Conservation (phyloP, 2,797 vertebrate species). For the Paguma larvata region DNA sequence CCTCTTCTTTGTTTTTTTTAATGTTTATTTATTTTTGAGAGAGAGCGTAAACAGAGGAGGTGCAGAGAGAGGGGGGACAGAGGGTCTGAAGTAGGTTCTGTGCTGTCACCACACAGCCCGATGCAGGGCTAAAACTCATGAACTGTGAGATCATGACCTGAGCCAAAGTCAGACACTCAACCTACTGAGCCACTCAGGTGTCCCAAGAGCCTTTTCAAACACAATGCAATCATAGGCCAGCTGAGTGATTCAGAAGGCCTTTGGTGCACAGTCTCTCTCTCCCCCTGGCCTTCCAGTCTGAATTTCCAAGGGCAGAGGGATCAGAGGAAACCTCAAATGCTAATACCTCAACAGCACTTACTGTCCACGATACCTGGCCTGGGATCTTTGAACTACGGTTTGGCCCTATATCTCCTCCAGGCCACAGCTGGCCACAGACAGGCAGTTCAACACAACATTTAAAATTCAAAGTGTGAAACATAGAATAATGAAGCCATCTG, state of each 20-base stretch:
- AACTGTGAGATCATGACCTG: too few species aligned
- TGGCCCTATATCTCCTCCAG: conserved; percentile 50
- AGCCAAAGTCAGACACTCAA: too few species aligned
- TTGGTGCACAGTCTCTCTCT: not conserved
- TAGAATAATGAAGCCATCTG: conserved; percentile 83
- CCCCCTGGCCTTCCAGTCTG: not conserved
- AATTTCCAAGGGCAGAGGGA: conserved; percentile 33
- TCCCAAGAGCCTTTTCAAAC: conserved; percentile 15
- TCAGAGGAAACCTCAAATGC: conserved; percentile 11
- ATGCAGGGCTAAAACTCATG: too few species aligned
- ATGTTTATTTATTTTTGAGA: too few species aligned
- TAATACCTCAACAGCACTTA: not conserved
- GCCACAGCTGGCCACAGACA: conserved; percentile 76
- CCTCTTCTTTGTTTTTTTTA: not conserved
- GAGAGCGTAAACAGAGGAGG: too few species aligned
- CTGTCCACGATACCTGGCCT: not conserved
- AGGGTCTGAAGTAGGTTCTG: too few species aligned
- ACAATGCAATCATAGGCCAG: not conserved
- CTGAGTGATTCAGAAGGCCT: not conserved
- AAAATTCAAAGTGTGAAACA: conserved; percentile 81
- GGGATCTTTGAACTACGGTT: conserved; percentile 53
- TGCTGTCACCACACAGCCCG: too few species aligned
- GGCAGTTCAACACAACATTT: conserved; percentile 70
- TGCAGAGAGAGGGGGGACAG: too few species aligned
- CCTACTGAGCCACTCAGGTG: too few species aligned